These are phyloP conservation scores for Todiramphus chloris DNA, from an alignment of 2,113 vertebrate species.

Conservation along the genomic window DNA sequence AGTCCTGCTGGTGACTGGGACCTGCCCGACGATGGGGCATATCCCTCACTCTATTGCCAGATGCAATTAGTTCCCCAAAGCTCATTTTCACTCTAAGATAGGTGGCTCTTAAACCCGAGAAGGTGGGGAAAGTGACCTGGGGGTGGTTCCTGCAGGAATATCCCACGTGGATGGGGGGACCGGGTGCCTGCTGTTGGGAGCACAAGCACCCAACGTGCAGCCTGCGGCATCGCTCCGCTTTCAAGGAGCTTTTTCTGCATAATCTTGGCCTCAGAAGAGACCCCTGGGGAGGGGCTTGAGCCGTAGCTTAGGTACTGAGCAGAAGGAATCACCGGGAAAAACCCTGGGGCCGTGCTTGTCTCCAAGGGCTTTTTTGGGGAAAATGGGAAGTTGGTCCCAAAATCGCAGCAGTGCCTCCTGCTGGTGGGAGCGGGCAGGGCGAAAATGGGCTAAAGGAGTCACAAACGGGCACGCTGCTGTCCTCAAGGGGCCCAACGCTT, in stretches of 20 bases:
- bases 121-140: neutral
- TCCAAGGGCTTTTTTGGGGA: fast-evolving
- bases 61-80: neutral
- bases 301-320: fast-evolving
- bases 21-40: neutral
- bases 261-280: neutral
- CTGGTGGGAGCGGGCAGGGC: neutral
- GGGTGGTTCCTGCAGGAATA: neutral
- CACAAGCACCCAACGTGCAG: fast-evolving
- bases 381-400: neutral
- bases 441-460: neutral
- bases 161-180: neutral
- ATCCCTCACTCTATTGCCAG: neutral
- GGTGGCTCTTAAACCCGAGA: neutral
- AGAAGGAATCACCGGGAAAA: fast-evolving
- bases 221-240: too few relatives aligned
- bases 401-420: neutral
- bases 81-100: neutral
- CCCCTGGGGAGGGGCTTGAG: neutral
- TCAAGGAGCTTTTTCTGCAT: neutral
- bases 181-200: neutral
- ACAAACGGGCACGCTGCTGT: fast-evolving
- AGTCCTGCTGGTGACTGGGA: neutral
- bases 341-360: fast-evolving
- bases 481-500: neutral